A percentile compares a stretch with the other conserved stretches of the same genome.
phyloP scores from a whole-genome alignment of 1,140 invertebrate species.

The Chironomus striatipennis region DNA sequence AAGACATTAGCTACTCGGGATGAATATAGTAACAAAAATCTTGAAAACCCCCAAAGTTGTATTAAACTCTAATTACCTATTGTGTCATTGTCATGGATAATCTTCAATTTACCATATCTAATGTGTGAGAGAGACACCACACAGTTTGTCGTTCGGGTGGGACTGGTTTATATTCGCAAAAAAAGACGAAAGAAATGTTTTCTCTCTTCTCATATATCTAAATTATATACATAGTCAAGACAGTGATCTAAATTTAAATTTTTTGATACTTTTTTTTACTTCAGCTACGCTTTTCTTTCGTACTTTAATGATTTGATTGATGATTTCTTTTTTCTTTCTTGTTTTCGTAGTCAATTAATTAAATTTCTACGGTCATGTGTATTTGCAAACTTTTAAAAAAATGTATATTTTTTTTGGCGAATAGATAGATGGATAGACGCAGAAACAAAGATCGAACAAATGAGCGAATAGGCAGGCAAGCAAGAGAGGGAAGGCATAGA shows the following conservation, averaged over 20 bases:
- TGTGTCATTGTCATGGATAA: no score
- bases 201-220: no score
- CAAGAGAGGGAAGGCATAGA: background rate
- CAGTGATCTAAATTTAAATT: conserved; percentile 14
- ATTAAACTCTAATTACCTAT: no score
- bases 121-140: no score
- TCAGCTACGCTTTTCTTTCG: background rate
- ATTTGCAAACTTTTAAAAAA: background rate
- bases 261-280: background rate
- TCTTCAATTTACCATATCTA: no score
- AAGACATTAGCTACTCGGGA: no score
- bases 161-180: background rate
- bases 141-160: background rate
- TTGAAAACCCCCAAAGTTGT: no score
- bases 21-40: no score
- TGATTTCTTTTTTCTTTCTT: conserved; percentile 6
- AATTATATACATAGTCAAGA: background rate
- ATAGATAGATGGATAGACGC: background rate
- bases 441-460: no score
- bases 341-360: conserved; percentile 9
- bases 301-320: conserved; percentile 9
- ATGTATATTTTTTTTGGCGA: background rate
- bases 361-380: conserved; percentile 8
- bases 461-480: no score
- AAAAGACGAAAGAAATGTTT: background rate